Base-by-base conservation (phyloP, 2,797 vertebrate genomes). In the Bothrops alternatus region DNA sequence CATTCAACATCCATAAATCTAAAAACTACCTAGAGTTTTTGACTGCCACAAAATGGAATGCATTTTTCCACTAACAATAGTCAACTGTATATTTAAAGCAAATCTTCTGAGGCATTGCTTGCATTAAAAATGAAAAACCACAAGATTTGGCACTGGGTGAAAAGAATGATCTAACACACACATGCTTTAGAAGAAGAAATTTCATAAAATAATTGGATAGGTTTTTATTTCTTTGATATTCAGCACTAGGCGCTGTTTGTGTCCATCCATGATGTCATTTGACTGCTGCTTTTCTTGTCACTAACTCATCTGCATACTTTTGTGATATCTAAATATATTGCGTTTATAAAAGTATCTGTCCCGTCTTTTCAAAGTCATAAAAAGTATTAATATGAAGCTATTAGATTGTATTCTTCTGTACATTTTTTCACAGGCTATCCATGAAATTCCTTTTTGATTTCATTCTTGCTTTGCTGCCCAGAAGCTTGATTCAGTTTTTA, bases 51-150 rank as follows among this genome's bases (percentile, higher is more conserved):
- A 90, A 93, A 88, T 89, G 37, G 86, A 91, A 86, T 90, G 0
- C 0, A 47, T 92, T 92, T 93, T 89, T 86, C 86, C 91, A 93
- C 1, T 60, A 87, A 90, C 89, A 93, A 61, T 20, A 1, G 1
- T 63, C 0, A 91, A 65, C 7, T 88, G 90, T 90, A 23, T 7
- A 10, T 55, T 88, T 91, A 12, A 50, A 50, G 12, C 82, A 5
- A 94, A 91, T 65, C 53, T 95, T 93, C 89, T 91, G 26, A 95
- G 90, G 8, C 6, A 88, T 13, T 20, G 25, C 13, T 96, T 92
- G 47, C 23, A 16, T 28, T 88, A 63, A 88, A 91, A 93, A 91
- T 63, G 16, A 37, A 57, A 82, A 93, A 91, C 90, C 82, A 4
- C 25, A 69, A 93, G 61, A 90, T n/a, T 1, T 93, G 78, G 73